A percentile compares a stretch with the other conserved stretches of the same genome.
Evolutionary conservation across 2,113 vertebrate species (phyloP).

Genomic region (Thamnaconus septentrionalis): DNA sequence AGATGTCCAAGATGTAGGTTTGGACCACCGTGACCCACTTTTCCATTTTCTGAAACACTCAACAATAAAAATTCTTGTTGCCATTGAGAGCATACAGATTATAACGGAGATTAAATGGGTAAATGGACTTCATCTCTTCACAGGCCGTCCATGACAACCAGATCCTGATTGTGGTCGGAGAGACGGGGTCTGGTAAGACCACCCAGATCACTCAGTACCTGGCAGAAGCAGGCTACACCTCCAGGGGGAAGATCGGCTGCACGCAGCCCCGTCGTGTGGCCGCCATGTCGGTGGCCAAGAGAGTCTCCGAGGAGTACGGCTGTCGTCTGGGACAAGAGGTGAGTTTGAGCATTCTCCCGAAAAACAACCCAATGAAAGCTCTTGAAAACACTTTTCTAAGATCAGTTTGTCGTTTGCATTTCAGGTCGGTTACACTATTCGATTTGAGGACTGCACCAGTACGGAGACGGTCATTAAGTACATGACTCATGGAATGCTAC

Average conservation of each 20-base stretch:
- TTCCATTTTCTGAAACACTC: too few species aligned
- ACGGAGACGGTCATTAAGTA: constrained; percentile 98
- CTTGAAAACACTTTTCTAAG: too few species aligned
- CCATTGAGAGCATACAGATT: too few species aligned
- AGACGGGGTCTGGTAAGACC: constrained; percentile 91
- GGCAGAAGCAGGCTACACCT: constrained; percentile 90
- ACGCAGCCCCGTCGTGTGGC: constrained; percentile 92
- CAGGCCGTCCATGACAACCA: constrained; percentile 94
- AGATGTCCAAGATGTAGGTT: too few species aligned
- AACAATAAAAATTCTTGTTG: too few species aligned
- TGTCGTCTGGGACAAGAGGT: constrained; percentile 92
- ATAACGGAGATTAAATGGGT: too few species aligned
- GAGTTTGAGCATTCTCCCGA: not conserved
- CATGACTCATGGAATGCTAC: constrained; percentile 97
- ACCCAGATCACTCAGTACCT: constrained; percentile 94
- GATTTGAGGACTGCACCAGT: constrained; percentile 97
- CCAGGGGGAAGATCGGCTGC: constrained; percentile 90
- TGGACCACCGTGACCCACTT: too few species aligned
- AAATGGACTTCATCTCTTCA: too few species aligned
- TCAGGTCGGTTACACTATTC: constrained; percentile 97
- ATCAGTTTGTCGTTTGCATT: not conserved
- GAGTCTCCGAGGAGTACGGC: constrained; percentile 90
- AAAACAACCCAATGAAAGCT: not conserved
- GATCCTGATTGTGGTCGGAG: constrained; percentile 91
- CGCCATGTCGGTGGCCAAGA: constrained; percentile 93